Percentiles rank a stretch among this genome's conserved stretches.
phyloP scores from a whole-genome alignment of 2,888 invertebrate species.

The Heterodera filipjevi region DNA sequence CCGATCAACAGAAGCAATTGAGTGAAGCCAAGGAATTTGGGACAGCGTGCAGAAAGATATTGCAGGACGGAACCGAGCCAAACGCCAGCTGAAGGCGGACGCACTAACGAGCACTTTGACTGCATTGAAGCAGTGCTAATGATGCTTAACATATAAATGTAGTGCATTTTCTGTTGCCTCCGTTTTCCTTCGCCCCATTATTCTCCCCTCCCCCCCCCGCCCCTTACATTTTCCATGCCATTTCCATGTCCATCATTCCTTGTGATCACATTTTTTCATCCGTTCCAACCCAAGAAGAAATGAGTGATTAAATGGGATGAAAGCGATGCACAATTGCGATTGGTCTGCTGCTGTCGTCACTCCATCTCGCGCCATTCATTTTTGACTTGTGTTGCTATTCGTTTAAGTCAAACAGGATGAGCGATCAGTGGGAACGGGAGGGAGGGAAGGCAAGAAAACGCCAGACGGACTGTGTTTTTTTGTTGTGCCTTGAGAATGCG shows the following conservation, averaged over 20 bases:
- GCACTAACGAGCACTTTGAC: neutral
- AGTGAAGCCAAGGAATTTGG: constrained; percentile 46
- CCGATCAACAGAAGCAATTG: constrained; percentile 43
- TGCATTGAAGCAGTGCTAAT: neutral
- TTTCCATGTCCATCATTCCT: neutral
- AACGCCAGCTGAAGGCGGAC: constrained; percentile 5
- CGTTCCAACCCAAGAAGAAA: neutral
- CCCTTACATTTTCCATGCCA: neutral
- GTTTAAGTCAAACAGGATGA: neutral
- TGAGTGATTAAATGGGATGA: neutral
- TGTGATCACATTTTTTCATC: neutral
- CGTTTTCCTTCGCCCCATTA: neutral
- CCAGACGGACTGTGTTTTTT: no score
- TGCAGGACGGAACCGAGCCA: constrained; percentile 18
- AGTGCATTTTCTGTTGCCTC: no score
- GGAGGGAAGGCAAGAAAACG: neutral
- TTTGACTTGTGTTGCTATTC: constrained; percentile 2
- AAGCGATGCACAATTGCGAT: neutral
- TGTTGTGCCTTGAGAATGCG: neutral
- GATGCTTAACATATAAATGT: neutral
- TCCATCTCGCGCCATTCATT: neutral
- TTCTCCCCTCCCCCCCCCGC: no score
- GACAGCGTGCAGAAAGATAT: constrained; percentile 41
- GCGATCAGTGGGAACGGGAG: neutral
- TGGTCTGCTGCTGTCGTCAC: neutral